Conservation (phyloP, 2,797 vertebrate genomes). For the Liasis olivaceus region DNA sequence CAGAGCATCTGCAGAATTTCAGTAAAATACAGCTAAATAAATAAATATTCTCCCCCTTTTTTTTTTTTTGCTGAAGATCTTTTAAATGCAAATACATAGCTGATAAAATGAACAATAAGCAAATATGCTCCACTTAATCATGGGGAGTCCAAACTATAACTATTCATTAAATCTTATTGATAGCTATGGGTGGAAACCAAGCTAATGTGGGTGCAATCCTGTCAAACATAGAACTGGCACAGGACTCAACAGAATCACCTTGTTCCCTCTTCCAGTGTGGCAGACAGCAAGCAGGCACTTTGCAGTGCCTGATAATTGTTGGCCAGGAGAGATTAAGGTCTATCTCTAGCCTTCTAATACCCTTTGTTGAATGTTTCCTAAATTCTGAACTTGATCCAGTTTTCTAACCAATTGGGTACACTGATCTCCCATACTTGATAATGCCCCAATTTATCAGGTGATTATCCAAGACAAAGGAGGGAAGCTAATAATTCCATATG, state of each 20-base stretch:
- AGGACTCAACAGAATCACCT: background rate
- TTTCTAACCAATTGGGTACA: background rate
- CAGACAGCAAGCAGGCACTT: background rate
- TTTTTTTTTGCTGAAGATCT: constrained; percentile 63
- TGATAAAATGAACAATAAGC: constrained; percentile 46
- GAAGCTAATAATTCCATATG: background rate
- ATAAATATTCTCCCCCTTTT: constrained; percentile 72
- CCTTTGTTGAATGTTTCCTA: background rate
- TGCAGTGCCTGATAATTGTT: background rate
- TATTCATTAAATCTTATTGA: background rate
- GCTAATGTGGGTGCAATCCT: background rate
- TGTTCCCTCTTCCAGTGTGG: background rate
- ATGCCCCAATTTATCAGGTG: background rate
- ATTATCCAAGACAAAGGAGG: background rate
- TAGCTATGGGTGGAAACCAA: background rate
- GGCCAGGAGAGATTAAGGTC: background rate
- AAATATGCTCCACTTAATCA: constrained; percentile 12
- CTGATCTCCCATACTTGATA: background rate
- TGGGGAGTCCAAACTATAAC: constrained; percentile 16
- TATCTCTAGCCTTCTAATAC: background rate
- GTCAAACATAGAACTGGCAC: background rate
- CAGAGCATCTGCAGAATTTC: constrained; percentile 98
- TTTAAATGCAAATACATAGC: constrained; percentile 66
- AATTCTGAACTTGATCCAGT: background rate
- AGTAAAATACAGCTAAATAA: constrained; percentile 86